These are phyloP conservation scores for Gallirallus australis DNA, from an alignment of 2,797 vertebrate genomes.

Conservation along the genomic window DNA sequence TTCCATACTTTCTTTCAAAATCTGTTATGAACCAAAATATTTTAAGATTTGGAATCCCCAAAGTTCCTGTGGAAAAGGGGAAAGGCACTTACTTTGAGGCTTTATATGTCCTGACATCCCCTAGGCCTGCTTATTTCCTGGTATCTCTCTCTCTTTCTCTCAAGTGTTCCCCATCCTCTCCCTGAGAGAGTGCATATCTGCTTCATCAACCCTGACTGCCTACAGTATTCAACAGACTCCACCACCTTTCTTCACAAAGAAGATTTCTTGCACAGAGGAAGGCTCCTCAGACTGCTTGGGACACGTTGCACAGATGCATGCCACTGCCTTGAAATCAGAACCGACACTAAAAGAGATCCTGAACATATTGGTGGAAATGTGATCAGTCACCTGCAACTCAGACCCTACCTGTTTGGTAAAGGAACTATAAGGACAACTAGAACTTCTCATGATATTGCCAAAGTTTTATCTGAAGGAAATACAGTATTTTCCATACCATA, in stretches of 20 bases:
- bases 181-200: conserved; percentile 66
- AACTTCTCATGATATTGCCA: not conserved
- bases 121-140: conserved; percentile 66
- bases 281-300: conserved; percentile 39
- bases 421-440: conserved; percentile 2
- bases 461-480: not conserved
- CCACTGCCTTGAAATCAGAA: conserved; percentile 47
- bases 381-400: conserved; percentile 46
- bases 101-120: conserved; percentile 39
- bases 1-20: not conserved
- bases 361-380: conserved; percentile 33
- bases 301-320: conserved; percentile 55
- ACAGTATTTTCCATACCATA: not conserved
- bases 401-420: conserved; percentile 12
- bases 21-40: not conserved
- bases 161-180: conserved; percentile 70
- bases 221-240: conserved; percentile 41
- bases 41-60: not conserved
- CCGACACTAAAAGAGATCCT: conserved; percentile 26
- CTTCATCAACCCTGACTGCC: conserved; percentile 51
- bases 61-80: not conserved
- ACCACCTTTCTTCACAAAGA: conserved; percentile 58
- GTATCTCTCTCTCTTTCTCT: conserved; percentile 74
- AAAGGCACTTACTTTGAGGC: conserved; percentile 23
- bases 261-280: conserved; percentile 43